These are phyloP conservation scores for Austrolebias charrua DNA, from an alignment of 2,797 vertebrate species.

Conservation along the genomic window DNA sequence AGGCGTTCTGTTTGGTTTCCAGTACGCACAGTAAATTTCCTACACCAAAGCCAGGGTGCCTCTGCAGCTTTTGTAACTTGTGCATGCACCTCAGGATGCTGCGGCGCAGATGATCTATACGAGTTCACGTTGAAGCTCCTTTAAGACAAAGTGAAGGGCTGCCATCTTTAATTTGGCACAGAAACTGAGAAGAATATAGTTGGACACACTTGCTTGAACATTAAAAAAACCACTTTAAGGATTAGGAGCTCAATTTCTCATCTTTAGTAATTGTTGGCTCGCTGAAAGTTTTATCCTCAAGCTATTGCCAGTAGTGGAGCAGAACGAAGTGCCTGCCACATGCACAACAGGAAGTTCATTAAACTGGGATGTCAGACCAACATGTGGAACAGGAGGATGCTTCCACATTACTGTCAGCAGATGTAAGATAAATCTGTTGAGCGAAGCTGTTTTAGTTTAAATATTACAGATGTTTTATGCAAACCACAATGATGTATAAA, in stretches of 20 bases:
- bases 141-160: slow-evolving; percentile 24
- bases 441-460: slow-evolving; percentile 28
- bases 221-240: neutral
- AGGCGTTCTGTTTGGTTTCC: slow-evolving; percentile 61
- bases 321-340: slow-evolving; percentile 20
- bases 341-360: slow-evolving; percentile 32
- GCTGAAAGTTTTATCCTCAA: neutral
- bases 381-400: slow-evolving; percentile 29
- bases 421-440: slow-evolving; percentile 12
- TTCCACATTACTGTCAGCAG: slow-evolving; percentile 18
- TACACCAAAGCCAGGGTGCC: slow-evolving; percentile 50
- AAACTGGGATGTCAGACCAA: slow-evolving; percentile 1
- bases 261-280: neutral
- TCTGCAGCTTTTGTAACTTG: slow-evolving; percentile 21
- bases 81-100: slow-evolving; percentile 16
- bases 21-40: slow-evolving; percentile 53
- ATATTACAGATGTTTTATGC: too few species aligned
- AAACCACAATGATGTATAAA: neutral
- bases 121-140: slow-evolving; percentile 45
- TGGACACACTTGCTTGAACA: slow-evolving; percentile 32
- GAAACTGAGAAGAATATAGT: slow-evolving; percentile 41
- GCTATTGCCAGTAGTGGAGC: neutral
- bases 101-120: slow-evolving; percentile 29
- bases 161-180: slow-evolving; percentile 38
- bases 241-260: neutral